Evolutionary conservation across 1,140 invertebrate species (phyloP).

Genomic region (Drosophila funebris): DNA sequence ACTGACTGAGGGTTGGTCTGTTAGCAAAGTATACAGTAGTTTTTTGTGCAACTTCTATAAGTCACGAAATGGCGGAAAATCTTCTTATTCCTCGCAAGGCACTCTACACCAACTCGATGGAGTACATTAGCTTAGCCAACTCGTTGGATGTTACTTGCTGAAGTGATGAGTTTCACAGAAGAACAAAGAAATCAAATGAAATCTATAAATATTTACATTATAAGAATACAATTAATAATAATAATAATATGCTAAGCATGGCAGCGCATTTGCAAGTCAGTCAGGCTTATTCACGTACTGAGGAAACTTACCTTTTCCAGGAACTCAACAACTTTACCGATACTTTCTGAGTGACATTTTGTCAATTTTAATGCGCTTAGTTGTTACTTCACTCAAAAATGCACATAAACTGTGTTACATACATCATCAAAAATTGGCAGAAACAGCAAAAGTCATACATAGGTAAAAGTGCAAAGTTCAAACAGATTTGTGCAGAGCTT

Average conservation of each 20-base stretch:
- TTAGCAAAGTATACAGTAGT: slow-evolving; percentile 15
- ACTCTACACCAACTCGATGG: neutral
- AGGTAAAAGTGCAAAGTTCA: slow-evolving; percentile 58
- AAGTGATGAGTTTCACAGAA: too few species aligned
- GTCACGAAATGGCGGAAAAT: slow-evolving; percentile 41
- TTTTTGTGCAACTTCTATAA: slow-evolving; percentile 33
- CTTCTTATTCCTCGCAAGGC: slow-evolving; percentile 3
- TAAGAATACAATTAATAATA: neutral
- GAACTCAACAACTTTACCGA: slow-evolving; percentile 39
- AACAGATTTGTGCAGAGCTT: slow-evolving; percentile 48
- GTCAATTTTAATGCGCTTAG: slow-evolving; percentile 73
- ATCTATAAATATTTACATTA: too few species aligned
- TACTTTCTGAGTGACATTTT: slow-evolving; percentile 60
- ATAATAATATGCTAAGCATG: neutral
- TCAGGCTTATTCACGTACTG: neutral
- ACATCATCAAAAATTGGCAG: neutral
- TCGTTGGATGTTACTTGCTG: too few species aligned
- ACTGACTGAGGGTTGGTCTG: neutral
- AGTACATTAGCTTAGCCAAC: neutral
- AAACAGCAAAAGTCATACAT: slow-evolving; percentile 9
- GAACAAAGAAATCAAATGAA: too few species aligned
- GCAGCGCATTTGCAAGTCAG: neutral
- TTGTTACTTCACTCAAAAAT: slow-evolving; percentile 40
- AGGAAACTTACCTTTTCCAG: slow-evolving; percentile 17
- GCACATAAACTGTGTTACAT: slow-evolving; percentile 6